phyloP scores from a whole-genome alignment of 2,888 invertebrate species.

The Erebia aethiops region DNA sequence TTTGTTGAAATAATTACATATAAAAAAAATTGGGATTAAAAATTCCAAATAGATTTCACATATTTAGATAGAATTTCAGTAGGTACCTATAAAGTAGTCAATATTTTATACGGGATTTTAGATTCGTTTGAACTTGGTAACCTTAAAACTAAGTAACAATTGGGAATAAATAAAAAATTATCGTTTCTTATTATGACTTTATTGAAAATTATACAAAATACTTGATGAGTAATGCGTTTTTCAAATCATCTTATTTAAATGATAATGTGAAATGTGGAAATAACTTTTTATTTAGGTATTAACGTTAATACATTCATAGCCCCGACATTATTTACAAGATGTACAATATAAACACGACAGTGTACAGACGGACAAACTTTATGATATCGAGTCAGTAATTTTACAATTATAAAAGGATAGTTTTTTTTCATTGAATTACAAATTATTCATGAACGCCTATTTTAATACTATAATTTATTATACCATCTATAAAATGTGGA shows the following conservation, averaged over 20 bases:
- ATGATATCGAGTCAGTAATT: constrained; percentile 28
- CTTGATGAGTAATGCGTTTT: constrained; percentile 40
- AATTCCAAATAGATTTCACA: not conserved
- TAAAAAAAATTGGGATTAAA: not conserved
- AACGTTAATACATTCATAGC: constrained; percentile 30
- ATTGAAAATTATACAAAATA: constrained; percentile 53
- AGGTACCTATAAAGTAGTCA: not conserved
- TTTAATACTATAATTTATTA: constrained; percentile 29
- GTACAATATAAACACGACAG: constrained; percentile 30
- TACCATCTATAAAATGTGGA: constrained; percentile 31
- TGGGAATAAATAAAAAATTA: constrained; percentile 17
- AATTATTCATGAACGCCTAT: constrained; percentile 21
- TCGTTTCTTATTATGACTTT: constrained; percentile 45
- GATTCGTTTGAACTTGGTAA: not conserved
- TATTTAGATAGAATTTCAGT: not conserved
- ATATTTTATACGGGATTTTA: not conserved
- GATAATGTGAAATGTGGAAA: constrained; percentile 35
- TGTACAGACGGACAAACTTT: constrained; percentile 24
- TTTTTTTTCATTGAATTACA: constrained; percentile 24
- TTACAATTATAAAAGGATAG: constrained; percentile 25
- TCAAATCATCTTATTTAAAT: constrained; percentile 41
- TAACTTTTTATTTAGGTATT: constrained; percentile 33
- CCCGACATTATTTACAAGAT: constrained; percentile 37
- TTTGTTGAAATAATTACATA: not conserved
- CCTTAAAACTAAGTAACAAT: constrained; percentile 35